Evolutionary conservation across 2,888 invertebrate species (phyloP).

Genomic region (Amblyjoppa fuscipennis): DNA sequence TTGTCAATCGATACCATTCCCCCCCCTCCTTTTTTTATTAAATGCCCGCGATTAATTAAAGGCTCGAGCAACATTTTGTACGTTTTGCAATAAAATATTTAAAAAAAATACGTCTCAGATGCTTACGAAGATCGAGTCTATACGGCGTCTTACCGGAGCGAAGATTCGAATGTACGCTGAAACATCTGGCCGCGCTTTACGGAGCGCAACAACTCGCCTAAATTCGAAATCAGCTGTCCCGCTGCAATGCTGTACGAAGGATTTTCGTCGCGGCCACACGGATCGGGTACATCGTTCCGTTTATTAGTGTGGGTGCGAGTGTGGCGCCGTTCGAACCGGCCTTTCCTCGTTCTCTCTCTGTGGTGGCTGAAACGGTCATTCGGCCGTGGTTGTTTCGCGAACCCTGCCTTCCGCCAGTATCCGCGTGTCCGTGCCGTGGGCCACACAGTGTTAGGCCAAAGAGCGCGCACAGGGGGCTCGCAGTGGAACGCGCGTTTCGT

Average conservation of each 20-base stretch:
- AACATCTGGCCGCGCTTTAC: constrained; percentile 18
- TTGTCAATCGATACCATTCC: constrained; percentile 28
- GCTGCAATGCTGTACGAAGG: constrained; percentile 36
- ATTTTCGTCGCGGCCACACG: background rate
- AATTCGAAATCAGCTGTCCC: constrained; percentile 63
- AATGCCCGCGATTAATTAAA: constrained; percentile 43
- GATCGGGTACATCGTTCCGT: background rate
- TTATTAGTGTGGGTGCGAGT: constrained; percentile 24
- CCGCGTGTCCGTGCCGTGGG: constrained; percentile 65
- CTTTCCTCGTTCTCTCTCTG: constrained; percentile 8
- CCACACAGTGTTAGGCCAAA: constrained; percentile 36
- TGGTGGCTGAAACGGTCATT: constrained; percentile 2
- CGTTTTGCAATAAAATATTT: constrained; percentile 73
- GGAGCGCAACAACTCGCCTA: constrained; percentile 8
- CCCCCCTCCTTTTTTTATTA: constrained; percentile 1
- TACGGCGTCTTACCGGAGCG: background rate
- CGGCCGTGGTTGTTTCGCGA: constrained; percentile 48
- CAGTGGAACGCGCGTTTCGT: constrained; percentile 59
- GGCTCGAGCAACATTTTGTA: constrained; percentile 58
- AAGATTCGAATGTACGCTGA: background rate
- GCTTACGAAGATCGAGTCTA: background rate
- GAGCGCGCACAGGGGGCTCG: constrained; percentile 49
- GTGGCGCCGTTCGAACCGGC: constrained; percentile 63
- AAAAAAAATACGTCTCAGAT: background rate
- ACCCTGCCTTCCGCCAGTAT: constrained; percentile 50